Evolutionary conservation across 2,113 vertebrate species (phyloP), one percentile per base, ranked within the genome.

Genomic region (Taxidea taxus): DNA sequence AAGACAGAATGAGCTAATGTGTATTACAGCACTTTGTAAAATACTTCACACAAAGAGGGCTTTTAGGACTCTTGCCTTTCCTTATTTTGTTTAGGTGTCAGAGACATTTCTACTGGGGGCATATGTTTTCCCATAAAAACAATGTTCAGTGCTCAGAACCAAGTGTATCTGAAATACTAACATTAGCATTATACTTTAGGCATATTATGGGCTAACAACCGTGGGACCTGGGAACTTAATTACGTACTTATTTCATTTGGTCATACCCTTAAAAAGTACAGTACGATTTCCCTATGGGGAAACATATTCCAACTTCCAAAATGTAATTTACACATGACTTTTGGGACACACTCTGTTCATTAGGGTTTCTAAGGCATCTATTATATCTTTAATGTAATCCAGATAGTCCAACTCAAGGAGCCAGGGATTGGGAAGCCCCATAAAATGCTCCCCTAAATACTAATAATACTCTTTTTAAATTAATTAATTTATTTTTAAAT

Each of bases 221-320:
- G 21, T 68, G n/a, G 34, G 66, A 51, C 12, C 74, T 90, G 64
- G 72, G 58, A 97, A 88, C 70, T 95, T 91, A 68, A 91, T 85
- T 84, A 87, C 27, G 37, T 91, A 91, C 70, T 95, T 82, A 86
- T 93, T 96, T 94, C 47, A 77, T 72, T 90, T 90, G 89, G 84
- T 95, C 58, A 94, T 83, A 87, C 58, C 34, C 94, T 94, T 92
- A 87, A 87, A 89, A 96, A 91, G 51, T 47, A 87, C 72, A 90
- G 34, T 91, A 39, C 11, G 39, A 68, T 92, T 96, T 96, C 70
- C 68, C 93, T 92, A 44, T 74, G 60, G 85, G 87, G 60, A 94
- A 92, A 83, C 96, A 77, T n/a, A 95, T 82, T 87, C 90, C 68
- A 54, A 72, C 60, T 92, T 94, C 80, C 84, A 77, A 66, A 96